These are phyloP conservation scores for Rhynchonycteris naso DNA, from an alignment of 2,797 vertebrate genomes.

Conservation along the genomic window DNA sequence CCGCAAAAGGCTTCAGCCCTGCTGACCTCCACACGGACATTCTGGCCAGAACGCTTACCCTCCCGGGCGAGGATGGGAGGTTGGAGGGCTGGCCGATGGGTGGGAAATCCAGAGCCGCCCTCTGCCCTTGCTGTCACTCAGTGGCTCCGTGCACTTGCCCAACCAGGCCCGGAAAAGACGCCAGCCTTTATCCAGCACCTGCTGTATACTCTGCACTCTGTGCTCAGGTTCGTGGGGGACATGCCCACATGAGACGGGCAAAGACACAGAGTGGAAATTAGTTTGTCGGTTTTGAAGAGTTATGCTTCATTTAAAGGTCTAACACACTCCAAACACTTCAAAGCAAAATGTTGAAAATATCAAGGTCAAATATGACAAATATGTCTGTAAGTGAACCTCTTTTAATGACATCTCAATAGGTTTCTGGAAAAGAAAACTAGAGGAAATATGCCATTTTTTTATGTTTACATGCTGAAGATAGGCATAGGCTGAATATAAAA, in stretches of 20 bases:
- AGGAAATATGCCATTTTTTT: background rate
- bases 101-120: background rate
- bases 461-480: rapidly evolving
- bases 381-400: background rate
- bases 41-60: rapidly evolving
- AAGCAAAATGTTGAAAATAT: background rate
- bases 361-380: background rate
- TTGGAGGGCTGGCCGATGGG: background rate
- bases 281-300: background rate
- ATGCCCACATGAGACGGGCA: background rate
- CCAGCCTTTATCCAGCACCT: background rate
- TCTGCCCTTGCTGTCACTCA: rapidly evolving
- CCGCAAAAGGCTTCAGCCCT: no score
- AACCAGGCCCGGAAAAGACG: no score
- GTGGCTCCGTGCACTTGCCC: background rate
- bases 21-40: rapidly evolving
- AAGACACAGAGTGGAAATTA: rapidly evolving
- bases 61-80: background rate
- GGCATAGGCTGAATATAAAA: background rate
- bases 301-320: background rate
- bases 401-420: no score
- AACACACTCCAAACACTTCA: background rate
- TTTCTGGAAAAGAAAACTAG: background rate
- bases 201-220: background rate
- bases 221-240: rapidly evolving